These are phyloP conservation scores for Cheumatopsyche charites DNA, from an alignment of 1,140 invertebrate genomes.

Conservation along the genomic window DNA sequence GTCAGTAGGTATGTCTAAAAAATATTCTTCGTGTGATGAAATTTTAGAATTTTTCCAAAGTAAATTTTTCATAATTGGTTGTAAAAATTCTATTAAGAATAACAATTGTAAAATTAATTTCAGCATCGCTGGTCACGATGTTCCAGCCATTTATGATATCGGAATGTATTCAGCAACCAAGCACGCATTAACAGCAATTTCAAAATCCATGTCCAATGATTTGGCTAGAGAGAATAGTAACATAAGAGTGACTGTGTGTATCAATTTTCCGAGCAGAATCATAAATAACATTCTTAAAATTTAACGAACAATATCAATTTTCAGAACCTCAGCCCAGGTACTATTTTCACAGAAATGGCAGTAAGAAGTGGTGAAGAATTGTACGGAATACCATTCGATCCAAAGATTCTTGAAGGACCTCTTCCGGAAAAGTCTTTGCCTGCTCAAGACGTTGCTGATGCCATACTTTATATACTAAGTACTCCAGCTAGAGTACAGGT, in stretches of 20 bases:
- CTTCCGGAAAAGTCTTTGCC: background rate
- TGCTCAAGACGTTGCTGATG: background rate
- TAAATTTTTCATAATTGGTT: no score
- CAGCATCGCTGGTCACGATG: background rate
- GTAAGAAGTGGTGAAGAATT: background rate
- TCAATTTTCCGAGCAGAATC: no score
- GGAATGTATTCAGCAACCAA: background rate
- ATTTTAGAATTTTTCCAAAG: no score
- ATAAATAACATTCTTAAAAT: background rate
- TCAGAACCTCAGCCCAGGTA: background rate
- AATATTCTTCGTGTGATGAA: no score
- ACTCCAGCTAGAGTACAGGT: background rate
- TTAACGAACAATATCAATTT: no score
- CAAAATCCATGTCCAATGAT: background rate
- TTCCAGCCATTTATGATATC: background rate
- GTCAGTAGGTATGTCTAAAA: background rate
- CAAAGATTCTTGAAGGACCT: background rate
- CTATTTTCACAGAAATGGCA: background rate
- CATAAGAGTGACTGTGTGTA: background rate
- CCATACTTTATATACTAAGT: background rate
- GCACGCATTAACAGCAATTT: background rate
- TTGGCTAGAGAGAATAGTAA: background rate
- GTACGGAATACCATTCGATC: background rate
- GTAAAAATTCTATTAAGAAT: no score
- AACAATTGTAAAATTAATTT: background rate